Evolutionary conservation across 53 echinoderm and acorn worm species (phyloP).

Genomic region (Zoroaster sp.): DNA sequence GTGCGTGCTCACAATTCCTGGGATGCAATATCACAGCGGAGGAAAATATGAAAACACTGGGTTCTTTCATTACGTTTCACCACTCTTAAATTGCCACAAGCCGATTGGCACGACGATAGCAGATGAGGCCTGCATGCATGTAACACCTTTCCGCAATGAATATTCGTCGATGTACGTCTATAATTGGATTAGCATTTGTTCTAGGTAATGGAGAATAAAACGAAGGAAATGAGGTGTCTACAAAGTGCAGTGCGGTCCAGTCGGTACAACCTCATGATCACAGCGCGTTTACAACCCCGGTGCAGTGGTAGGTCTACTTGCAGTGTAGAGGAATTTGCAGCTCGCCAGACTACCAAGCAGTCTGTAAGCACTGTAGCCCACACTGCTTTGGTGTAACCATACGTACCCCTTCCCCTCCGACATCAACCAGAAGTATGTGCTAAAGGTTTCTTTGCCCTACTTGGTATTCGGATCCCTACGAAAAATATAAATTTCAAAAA

Average conservation of each 20-base stretch:
- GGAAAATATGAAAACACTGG: slow-evolving; percentile 18
- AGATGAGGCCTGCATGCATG: background rate
- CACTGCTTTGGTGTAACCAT: too few species aligned
- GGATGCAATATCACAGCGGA: slow-evolving; percentile 1
- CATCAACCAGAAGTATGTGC: too few species aligned
- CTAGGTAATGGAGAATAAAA: background rate
- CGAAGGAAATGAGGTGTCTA: background rate
- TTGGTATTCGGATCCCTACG: too few species aligned
- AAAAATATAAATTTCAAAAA: too few species aligned
- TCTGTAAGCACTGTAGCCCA: too few species aligned
- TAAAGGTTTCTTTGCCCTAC: too few species aligned
- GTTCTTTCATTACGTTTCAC: background rate
- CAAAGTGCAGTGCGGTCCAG: slow-evolving; percentile 8
- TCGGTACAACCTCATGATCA: too few species aligned
- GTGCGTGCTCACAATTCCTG: background rate
- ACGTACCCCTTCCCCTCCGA: too few species aligned
- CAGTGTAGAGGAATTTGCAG: too few species aligned
- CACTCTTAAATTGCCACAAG: background rate
- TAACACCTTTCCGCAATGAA: slow-evolving; percentile 33
- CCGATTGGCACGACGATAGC: background rate
- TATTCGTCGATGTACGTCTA: background rate
- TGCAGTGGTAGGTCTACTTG: too few species aligned
- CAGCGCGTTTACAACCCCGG: too few species aligned
- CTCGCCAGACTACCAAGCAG: too few species aligned
- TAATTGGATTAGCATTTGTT: slow-evolving; percentile 45